These are phyloP conservation scores for Aethina tumida DNA, from an alignment of 1,140 invertebrate species.

Conservation along the genomic window DNA sequence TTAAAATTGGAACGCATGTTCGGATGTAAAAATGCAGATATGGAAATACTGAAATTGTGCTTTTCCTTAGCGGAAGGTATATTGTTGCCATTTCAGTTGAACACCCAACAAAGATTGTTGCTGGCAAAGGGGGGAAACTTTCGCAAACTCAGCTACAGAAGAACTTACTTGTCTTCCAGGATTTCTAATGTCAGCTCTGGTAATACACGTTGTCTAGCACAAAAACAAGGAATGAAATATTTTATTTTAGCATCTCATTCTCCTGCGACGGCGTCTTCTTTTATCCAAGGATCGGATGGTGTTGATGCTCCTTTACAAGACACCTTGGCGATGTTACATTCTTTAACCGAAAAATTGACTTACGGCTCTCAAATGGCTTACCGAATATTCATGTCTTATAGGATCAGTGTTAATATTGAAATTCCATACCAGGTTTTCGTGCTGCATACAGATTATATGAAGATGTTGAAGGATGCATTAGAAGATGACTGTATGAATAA, in stretches of 20 bases:
- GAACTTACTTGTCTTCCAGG: slow-evolving; percentile 19
- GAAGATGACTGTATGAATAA: slow-evolving; percentile 42
- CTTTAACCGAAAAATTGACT: slow-evolving; percentile 33
- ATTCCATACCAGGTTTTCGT: slow-evolving; percentile 45
- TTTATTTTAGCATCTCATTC: slow-evolving; percentile 1
- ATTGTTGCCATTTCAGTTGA: slow-evolving; percentile 32
- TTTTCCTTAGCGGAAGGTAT: slow-evolving; percentile 40
- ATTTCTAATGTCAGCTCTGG: slow-evolving; percentile 19
- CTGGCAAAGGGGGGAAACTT: slow-evolving; percentile 20
- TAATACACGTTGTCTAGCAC: slow-evolving; percentile 5
- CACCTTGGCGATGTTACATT: slow-evolving; percentile 24
- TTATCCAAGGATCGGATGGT: slow-evolving; percentile 7
- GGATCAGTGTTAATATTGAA: slow-evolving; percentile 43
- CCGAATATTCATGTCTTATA: slow-evolving; percentile 43
- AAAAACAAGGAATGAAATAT: background rate
- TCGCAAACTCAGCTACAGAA: slow-evolving; percentile 18
- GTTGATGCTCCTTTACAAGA: slow-evolving; percentile 22
- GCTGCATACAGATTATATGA: slow-evolving; percentile 37
- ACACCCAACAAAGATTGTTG: slow-evolving; percentile 28
- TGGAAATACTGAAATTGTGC: slow-evolving; percentile 40
- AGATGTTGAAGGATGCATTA: slow-evolving; percentile 44
- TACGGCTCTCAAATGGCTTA: slow-evolving; percentile 42
- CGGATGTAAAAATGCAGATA: slow-evolving; percentile 34
- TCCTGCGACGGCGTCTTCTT: background rate
- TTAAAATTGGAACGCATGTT: slow-evolving; percentile 40